Evolutionary conservation across 2,113 vertebrate genomes (phyloP).

Genomic region (Ailuropoda melanoleuca): DNA sequence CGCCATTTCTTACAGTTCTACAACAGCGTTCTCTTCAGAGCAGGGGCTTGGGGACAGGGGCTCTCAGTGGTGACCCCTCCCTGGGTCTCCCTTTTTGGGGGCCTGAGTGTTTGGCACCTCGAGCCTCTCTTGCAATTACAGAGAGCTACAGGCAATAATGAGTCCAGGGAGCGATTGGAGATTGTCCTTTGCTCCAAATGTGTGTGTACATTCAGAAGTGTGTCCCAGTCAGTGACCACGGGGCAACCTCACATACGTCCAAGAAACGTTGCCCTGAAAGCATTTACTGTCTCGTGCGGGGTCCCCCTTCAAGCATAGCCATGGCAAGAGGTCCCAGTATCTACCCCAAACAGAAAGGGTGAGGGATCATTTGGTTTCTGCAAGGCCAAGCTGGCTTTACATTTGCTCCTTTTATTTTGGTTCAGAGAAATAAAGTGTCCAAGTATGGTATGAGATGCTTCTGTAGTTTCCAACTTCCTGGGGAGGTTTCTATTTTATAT

Average conservation of each 20-base stretch:
- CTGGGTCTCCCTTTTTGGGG: not conserved
- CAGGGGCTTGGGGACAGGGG: not conserved
- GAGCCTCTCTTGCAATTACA: accelerated
- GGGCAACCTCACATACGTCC: not conserved
- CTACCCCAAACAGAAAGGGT: not conserved
- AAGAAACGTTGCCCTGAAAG: not conserved
- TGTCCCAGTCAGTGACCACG: not conserved
- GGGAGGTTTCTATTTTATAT: not conserved
- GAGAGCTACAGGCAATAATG: not conserved
- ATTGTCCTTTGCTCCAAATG: not conserved
- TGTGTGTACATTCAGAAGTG: not conserved
- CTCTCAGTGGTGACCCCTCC: accelerated
- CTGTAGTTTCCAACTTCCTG: not conserved
- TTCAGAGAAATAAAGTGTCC: not conserved
- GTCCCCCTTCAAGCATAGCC: not conserved
- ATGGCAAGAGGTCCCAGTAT: not conserved
- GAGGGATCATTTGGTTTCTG: not conserved
- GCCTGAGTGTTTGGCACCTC: not conserved
- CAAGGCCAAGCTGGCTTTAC: not conserved
- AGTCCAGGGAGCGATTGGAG: not conserved
- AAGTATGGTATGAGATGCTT: not conserved
- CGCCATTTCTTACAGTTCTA: not conserved
- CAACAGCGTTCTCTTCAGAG: not conserved
- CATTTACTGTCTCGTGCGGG: not conserved
- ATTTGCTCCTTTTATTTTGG: not conserved